phyloP scores from a whole-genome alignment of 1,140 invertebrate species.

The Galendromus occidentalis region DNA sequence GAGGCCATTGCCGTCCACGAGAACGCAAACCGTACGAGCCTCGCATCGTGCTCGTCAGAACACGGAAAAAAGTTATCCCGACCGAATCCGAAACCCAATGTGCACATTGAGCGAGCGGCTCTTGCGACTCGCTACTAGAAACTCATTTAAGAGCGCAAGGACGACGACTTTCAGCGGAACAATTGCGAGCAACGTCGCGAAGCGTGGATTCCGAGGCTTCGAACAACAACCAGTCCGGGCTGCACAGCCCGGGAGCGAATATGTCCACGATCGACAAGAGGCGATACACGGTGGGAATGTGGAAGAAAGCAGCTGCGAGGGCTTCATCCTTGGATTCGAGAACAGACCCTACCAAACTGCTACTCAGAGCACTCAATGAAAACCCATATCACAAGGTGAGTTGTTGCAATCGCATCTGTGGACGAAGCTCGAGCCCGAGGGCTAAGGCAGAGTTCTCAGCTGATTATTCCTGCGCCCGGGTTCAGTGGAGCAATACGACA shows the following conservation, averaged over 20 bases:
- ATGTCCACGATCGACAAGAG: conserved; percentile 6
- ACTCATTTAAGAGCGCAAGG: too few species aligned
- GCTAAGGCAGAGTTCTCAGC: background rate
- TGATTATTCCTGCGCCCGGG: background rate
- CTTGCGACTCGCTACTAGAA: too few species aligned
- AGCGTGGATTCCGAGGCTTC: background rate
- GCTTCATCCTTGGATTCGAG: background rate
- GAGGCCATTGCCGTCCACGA: too few species aligned
- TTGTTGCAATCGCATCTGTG: background rate
- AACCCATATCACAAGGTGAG: conserved; percentile 21
- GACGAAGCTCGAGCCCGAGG: too few species aligned
- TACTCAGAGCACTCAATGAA: conserved; percentile 18
- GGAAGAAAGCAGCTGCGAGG: background rate
- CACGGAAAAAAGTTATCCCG: too few species aligned
- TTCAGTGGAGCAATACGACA: background rate
- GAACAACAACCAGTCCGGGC: background rate
- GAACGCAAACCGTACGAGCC: too few species aligned
- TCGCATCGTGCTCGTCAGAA: too few species aligned
- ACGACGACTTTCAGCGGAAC: background rate
- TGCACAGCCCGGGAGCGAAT: background rate
- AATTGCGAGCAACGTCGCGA: conserved; percentile 7
- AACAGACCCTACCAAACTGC: conserved; percentile 15
- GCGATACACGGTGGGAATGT: background rate
- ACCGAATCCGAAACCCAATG: too few species aligned
- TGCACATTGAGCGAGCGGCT: too few species aligned